Evolutionary conservation across 2,888 invertebrate species (phyloP), one percentile per base, ranked within the genome.

Genomic region (Leucophenga maculata): DNA sequence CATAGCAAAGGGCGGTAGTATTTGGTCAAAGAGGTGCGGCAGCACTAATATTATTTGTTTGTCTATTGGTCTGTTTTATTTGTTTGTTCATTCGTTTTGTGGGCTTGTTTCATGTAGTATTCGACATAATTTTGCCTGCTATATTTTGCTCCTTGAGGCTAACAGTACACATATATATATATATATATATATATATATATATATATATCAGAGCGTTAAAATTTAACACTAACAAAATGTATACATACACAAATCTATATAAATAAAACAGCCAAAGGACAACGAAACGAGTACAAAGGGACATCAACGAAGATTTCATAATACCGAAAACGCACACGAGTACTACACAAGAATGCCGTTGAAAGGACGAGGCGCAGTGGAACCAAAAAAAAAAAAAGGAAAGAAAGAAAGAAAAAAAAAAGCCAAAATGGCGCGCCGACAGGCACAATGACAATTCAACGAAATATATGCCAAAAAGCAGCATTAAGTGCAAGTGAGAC

Each of bases 171-270:
- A 50, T 69, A 67, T 72, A 18, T 48, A 20, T 31, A 11, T 65
- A 22, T 59, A 18, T 70, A 57, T 74, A 65, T 71, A 77, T 83
- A 82, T 81, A 73, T n/a, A 18, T 39, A 60, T 11, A 3, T 18
- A 54, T 54, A 54, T 54, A 54, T 16, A 54, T 54, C n/a, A 54
- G 3, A 64, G 11, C 46, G 55, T 57, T 6, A 75, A 81, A 83
- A 83, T 83, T 83, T 81, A 83, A 81, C 79, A 79, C 74, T 83
- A 73, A 55, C 68, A 78, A 77, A 79, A 26, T 20, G 14, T 48
- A 46, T 50, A 70, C 26, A 65, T 50, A 54, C 52, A 68, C 65
- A 59, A 26, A 67, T 68, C 69, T 57, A 69, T 65, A 52, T 26
- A 50, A 22, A 69, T 54, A 55, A 54, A 31, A 68, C 54, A 70